Conservation (phyloP, 2,888 invertebrate species). For the Zaprionus lineosus region DNA sequence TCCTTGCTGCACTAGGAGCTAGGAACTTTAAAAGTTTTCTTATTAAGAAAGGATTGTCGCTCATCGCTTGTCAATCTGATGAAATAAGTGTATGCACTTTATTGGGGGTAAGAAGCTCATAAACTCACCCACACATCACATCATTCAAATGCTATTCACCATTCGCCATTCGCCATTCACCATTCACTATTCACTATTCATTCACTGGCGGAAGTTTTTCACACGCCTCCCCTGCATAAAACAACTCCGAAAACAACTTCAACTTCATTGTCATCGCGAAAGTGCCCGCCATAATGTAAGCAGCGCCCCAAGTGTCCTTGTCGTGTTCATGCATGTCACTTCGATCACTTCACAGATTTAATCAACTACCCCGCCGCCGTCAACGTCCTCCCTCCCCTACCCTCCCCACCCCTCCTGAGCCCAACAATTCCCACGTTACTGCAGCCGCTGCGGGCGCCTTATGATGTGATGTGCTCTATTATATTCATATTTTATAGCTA, state of each 20-base stretch:
- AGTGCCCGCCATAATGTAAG: slow-evolving; percentile 50
- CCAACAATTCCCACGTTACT: slow-evolving; percentile 13
- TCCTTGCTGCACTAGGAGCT: no score
- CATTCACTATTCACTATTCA: slow-evolving; percentile 39
- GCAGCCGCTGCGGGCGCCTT: slow-evolving; percentile 56
- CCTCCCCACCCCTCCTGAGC: background rate
- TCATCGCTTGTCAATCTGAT: no score
- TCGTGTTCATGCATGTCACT: slow-evolving; percentile 62
- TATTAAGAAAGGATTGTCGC: no score
- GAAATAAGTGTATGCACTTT: slow-evolving; percentile 24
- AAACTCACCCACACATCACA: slow-evolving; percentile 31
- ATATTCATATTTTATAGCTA: slow-evolving; percentile 73
- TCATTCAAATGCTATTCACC: slow-evolving; percentile 31
- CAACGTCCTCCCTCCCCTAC: background rate
- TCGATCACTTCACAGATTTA: slow-evolving; percentile 66
- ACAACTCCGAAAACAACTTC: slow-evolving; percentile 22
- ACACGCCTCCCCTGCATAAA: slow-evolving; percentile 45
- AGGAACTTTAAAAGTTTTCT: no score
- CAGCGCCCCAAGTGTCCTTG: slow-evolving; percentile 55
- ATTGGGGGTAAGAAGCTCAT: slow-evolving; percentile 31
- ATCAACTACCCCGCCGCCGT: slow-evolving; percentile 50
- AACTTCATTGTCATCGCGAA: slow-evolving; percentile 48
- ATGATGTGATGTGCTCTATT: slow-evolving; percentile 69
- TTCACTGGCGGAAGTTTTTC: slow-evolving; percentile 49
- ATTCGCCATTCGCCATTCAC: no score